Conservation (phyloP, 2,888 invertebrate genomes). For the Ophonus ardosiacus region DNA sequence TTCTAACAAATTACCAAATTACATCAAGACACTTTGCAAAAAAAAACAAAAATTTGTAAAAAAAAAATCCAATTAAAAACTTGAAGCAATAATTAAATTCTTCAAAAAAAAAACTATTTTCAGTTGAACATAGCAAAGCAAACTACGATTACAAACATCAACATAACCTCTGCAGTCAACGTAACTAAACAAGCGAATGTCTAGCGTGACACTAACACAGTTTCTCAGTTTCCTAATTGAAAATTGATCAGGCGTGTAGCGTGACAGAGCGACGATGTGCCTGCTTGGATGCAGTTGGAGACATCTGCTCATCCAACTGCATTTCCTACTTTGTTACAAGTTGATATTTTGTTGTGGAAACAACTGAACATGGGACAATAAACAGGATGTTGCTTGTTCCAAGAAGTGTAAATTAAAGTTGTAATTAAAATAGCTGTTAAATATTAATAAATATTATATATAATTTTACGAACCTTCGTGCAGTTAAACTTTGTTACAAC, state of each 20-base stretch:
- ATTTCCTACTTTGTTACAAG: conserved; percentile 26
- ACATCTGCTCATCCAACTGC: conserved; percentile 24
- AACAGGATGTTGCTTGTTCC: neutral
- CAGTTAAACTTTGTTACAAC: neutral
- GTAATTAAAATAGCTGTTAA: neutral
- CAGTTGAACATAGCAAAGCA: neutral
- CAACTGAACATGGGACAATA: neutral
- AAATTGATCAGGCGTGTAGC: conserved; percentile 27
- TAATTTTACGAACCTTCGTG: neutral
- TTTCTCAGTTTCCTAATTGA: conserved; percentile 37
- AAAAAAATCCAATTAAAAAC: neutral
- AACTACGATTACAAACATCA: conserved; percentile 12
- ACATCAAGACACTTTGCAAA: neutral
- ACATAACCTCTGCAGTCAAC: conserved; percentile 1
- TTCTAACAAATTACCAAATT: neutral
- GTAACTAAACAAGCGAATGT: conserved; percentile 13
- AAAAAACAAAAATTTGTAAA: neutral
- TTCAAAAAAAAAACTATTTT: neutral
- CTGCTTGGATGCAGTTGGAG: conserved; percentile 3
- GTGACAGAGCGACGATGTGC: conserved; percentile 26
- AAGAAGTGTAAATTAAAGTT: neutral
- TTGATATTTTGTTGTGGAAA: conserved; percentile 18
- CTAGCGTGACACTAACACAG: conserved; percentile 42
- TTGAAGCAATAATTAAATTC: conserved; percentile 9
- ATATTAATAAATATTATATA: neutral